phyloP scores from a whole-genome alignment of 2,113 vertebrate genomes.

The Mesocricetus auratus region DNA sequence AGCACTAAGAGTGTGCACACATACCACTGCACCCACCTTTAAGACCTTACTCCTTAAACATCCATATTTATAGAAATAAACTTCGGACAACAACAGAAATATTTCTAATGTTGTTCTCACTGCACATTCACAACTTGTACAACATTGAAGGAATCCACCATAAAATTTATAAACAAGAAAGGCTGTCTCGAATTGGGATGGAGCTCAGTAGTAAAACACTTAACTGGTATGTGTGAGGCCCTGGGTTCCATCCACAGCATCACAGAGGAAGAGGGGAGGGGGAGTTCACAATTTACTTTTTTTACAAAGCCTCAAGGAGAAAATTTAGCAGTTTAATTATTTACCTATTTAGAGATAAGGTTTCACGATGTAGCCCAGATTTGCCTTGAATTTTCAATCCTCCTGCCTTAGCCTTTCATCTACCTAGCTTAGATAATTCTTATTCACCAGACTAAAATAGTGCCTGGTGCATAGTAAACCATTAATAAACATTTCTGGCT shows the following conservation, averaged over 20 bases:
- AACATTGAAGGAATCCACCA: background rate
- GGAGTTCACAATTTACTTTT: background rate
- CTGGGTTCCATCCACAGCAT: background rate
- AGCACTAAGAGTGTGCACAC: background rate
- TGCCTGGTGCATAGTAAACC: background rate
- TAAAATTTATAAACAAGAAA: slow-evolving; percentile 51
- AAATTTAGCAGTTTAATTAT: background rate
- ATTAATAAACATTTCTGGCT: background rate
- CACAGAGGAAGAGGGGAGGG: background rate
- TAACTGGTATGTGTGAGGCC: background rate
- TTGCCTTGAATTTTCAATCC: background rate
- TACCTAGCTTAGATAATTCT: background rate
- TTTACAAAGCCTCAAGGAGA: background rate
- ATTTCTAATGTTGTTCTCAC: slow-evolving; percentile 32
- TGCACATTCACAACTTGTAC: background rate
- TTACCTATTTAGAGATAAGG: background rate
- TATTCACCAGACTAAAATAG: slow-evolving; percentile 39
- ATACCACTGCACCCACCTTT: background rate
- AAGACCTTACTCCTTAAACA: slow-evolving; percentile 1
- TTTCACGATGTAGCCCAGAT: background rate
- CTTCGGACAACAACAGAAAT: background rate
- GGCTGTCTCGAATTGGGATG: background rate
- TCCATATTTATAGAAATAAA: slow-evolving; percentile 33
- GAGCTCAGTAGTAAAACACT: background rate
- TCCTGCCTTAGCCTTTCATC: background rate